Evolutionary conservation across 2,113 vertebrate species (phyloP).

Genomic region (Phainopepla nitens): DNA sequence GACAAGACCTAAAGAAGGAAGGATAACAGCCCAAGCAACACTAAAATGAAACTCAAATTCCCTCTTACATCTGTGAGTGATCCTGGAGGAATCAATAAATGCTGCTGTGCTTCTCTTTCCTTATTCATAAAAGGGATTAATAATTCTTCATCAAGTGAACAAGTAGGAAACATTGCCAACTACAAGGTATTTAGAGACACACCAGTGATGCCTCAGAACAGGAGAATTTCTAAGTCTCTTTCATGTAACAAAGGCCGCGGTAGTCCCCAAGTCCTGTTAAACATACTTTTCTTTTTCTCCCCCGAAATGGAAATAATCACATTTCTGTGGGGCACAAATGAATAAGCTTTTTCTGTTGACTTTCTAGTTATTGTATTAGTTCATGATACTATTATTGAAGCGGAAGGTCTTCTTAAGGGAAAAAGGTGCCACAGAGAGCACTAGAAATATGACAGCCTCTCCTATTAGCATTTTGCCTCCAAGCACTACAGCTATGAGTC

Average conservation of each 20-base stretch:
- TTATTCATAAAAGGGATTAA: not conserved
- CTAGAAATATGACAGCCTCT: not conserved
- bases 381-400: not conserved
- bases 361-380: not conserved
- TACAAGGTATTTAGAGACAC: not conserved
- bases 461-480: not conserved
- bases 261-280: not conserved
- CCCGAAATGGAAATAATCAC: not conserved
- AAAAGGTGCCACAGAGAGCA: not conserved
- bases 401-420: not conserved
- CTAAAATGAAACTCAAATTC: not conserved
- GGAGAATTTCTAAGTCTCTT: not conserved
- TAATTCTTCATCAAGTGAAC: not conserved
- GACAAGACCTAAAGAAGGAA: not conserved
- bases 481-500: not conserved
- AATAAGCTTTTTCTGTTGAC: not conserved
- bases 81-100: not conserved
- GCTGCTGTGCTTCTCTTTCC: not conserved
- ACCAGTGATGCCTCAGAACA: not conserved
- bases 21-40: not conserved
- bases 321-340: not conserved
- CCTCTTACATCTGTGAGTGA: not conserved
- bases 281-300: accelerated
- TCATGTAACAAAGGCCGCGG: not conserved
- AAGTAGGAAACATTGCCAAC: not conserved